Conservation (phyloP, 2,113 vertebrate species). For the Malaclemys terrapin region DNA sequence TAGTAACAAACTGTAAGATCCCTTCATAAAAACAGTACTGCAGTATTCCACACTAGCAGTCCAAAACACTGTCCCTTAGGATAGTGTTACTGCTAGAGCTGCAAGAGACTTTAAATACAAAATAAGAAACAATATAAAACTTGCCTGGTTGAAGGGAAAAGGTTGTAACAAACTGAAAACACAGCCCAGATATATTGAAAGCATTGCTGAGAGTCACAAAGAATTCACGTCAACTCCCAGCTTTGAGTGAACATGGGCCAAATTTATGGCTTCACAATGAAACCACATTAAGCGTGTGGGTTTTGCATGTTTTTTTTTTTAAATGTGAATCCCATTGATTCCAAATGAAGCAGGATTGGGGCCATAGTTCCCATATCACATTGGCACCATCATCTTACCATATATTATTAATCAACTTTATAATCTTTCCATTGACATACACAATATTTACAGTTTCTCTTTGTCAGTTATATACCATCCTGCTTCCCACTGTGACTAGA, state of each 20-base stretch:
- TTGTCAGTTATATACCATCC: conserved; percentile 48
- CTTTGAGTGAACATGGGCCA: fast-evolving
- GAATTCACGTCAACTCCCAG: fast-evolving
- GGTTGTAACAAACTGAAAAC: background rate
- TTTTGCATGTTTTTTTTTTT: background rate
- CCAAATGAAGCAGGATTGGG: conserved; percentile 35
- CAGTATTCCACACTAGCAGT: background rate
- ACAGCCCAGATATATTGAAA: fast-evolving
- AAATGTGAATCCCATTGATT: background rate
- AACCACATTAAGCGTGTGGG: background rate
- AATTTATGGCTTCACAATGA: background rate
- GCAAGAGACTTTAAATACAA: background rate
- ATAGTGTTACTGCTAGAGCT: background rate
- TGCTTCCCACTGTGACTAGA: conserved; percentile 56
- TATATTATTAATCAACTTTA: conserved; percentile 39
- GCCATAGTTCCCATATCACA: background rate
- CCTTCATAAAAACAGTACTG: background rate
- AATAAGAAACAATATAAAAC: fast-evolving
- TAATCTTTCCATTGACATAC: conserved; percentile 31
- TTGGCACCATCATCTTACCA: background rate
- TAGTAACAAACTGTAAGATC: background rate
- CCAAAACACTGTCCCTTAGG: background rate
- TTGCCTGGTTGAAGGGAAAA: fast-evolving
- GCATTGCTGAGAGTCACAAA: fast-evolving
- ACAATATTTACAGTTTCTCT: conserved; percentile 52